Conservation (phyloP, 2,797 vertebrate genomes). For the Microctenopoma lineatum region DNA sequence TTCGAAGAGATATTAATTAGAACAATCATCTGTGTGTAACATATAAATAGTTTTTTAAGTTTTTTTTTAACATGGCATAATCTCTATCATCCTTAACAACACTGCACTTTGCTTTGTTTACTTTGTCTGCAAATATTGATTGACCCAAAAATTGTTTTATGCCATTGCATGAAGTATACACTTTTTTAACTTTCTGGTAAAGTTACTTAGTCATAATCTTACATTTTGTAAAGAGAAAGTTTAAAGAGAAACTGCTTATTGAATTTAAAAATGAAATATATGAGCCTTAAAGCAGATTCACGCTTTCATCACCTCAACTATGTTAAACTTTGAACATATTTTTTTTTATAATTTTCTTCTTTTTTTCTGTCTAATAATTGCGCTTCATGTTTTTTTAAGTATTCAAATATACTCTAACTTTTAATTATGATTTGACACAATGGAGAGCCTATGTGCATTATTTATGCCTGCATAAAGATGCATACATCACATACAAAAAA, state of each 20-base stretch:
- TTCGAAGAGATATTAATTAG: not conserved
- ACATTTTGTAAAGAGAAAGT: not conserved
- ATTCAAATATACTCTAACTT: too few species aligned
- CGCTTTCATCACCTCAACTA: not conserved
- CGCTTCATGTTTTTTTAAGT: too few species aligned
- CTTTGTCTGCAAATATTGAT: constrained; percentile 60
- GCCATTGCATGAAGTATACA: not conserved
- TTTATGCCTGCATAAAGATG: too few species aligned
- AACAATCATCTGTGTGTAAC: not conserved
- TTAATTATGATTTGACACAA: too few species aligned
- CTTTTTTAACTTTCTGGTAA: constrained; percentile 1
- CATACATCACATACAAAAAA: too few species aligned
- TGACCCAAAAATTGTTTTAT: constrained; percentile 47
- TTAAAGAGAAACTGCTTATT: not conserved
- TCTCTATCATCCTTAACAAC: constrained; percentile 7
- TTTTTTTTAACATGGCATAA: not conserved
- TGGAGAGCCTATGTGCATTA: too few species aligned
- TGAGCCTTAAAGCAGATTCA: constrained; percentile 7
- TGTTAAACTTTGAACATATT: not conserved
- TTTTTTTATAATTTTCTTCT: not conserved
- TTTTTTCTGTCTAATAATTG: not conserved
- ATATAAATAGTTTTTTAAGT: not conserved
- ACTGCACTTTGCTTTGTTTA: constrained; percentile 1
- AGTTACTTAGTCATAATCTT: not conserved
- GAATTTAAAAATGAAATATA: not conserved